Evolutionary conservation across 1,140 invertebrate species (phyloP).

Genomic region (Gyrodactylus bullatarudis): DNA sequence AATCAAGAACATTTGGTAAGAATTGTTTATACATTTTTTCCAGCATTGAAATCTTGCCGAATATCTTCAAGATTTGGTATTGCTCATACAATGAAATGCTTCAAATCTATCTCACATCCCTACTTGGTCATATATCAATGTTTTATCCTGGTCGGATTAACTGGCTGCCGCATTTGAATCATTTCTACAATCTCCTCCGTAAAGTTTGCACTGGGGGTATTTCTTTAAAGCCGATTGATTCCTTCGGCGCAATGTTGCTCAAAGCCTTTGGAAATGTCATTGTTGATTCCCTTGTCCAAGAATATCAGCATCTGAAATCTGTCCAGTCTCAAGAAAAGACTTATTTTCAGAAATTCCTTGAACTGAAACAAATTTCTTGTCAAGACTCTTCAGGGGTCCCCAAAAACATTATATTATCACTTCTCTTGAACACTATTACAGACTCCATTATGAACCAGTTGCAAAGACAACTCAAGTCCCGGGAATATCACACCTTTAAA

Average conservation of each 20-base stretch:
- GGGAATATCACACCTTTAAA: too few species aligned
- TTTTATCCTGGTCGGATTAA: not conserved
- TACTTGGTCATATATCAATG: not conserved
- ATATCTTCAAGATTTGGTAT: not conserved
- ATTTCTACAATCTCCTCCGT: too few species aligned
- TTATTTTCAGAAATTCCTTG: not conserved
- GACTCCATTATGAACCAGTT: too few species aligned
- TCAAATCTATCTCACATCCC: not conserved
- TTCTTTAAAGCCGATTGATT: too few species aligned
- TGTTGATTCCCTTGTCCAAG: not conserved
- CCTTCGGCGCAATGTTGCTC: too few species aligned
- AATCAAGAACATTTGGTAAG: too few species aligned
- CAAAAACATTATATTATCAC: too few species aligned
- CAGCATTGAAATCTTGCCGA: not conserved
- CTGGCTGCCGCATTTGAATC: not conserved
- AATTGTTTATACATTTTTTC: not conserved
- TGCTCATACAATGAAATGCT: not conserved
- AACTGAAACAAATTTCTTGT: not conserved
- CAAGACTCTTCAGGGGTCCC: too few species aligned
- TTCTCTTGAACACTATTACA: too few species aligned
- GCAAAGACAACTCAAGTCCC: too few species aligned
- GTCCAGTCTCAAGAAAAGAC: not conserved
- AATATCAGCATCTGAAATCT: too few species aligned
- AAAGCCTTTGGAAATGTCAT: not conserved
- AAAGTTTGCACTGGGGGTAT: too few species aligned